Evolutionary conservation across 2,113 vertebrate species (phyloP).

Genomic region (Willisornis vidua): DNA sequence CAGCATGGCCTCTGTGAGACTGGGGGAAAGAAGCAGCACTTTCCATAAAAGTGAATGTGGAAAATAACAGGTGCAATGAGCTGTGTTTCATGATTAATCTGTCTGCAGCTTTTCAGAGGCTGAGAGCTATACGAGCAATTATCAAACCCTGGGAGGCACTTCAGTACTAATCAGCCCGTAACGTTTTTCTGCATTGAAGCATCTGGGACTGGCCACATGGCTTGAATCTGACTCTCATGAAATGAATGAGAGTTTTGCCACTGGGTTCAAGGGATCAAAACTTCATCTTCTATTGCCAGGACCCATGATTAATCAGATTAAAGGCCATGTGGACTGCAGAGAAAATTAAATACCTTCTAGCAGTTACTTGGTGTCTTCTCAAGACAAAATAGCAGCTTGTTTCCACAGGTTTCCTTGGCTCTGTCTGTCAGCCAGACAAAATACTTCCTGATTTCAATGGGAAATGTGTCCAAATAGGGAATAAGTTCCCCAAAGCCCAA

Average conservation of each 20-base stretch:
- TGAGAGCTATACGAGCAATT: constrained; percentile 17
- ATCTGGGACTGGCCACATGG: not conserved
- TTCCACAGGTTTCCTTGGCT: constrained; percentile 40
- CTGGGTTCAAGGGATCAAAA: not conserved
- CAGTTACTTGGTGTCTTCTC: not conserved
- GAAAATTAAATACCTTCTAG: constrained; percentile 42
- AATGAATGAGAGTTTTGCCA: constrained; percentile 3
- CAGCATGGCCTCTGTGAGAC: not conserved
- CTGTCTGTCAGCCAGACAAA: constrained; percentile 14
- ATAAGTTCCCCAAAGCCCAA: not conserved
- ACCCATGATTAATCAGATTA: constrained; percentile 27
- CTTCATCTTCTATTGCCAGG: not conserved
- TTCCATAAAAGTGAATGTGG: not conserved
- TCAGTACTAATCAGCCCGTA: constrained; percentile 19
- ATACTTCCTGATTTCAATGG: constrained; percentile 3
- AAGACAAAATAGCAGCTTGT: not conserved
- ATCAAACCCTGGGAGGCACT: constrained; percentile 5
- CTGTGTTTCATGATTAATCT: constrained; percentile 34
- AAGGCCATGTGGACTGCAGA: not conserved
- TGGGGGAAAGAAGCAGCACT: not conserved
- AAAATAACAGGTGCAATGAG: constrained; percentile 57
- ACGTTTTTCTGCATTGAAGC: not conserved
- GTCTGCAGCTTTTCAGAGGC: not conserved
- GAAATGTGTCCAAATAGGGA: constrained; percentile 14
- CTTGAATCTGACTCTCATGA: not conserved